These are phyloP conservation scores for Hemiscyllium ocellatum DNA, from an alignment of 2,113 vertebrate genomes.

Conservation along the genomic window DNA sequence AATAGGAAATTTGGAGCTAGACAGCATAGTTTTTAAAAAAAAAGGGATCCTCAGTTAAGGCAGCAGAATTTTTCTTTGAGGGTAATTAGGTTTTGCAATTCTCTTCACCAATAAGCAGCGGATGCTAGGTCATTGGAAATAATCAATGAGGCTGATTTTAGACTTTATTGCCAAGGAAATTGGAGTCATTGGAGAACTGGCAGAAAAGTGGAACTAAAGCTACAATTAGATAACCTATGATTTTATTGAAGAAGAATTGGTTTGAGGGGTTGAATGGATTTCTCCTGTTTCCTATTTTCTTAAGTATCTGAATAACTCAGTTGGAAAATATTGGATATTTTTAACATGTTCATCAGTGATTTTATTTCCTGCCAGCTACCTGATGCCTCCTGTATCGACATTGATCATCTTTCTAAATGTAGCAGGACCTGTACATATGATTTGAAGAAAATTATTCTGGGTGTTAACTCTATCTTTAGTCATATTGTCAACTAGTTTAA, in stretches of 20 bases:
- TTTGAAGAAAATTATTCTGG: background rate
- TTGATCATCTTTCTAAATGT: background rate
- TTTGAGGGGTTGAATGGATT: background rate
- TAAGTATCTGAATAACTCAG: background rate
- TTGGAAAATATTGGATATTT: background rate
- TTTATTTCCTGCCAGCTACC: too few relatives aligned
- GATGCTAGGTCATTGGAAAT: background rate
- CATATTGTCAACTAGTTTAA: background rate
- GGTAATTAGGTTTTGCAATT: background rate
- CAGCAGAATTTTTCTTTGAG: background rate
- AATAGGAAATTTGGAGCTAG: background rate
- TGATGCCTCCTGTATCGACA: background rate
- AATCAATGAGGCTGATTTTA: background rate
- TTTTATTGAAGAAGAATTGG: background rate
- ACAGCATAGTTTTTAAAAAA: background rate
- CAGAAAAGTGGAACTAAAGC: background rate
- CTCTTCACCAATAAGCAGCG: background rate
- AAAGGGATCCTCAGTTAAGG: background rate
- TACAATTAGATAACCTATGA: background rate
- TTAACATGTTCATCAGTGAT: background rate
- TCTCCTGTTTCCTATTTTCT: background rate
- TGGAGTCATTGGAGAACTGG: background rate
- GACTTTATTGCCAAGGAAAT: background rate
- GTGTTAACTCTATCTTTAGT: background rate
- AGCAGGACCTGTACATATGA: background rate